These are phyloP conservation scores for Alouatta palliata DNA, from an alignment of 2,113 vertebrate genomes.

Conservation along the genomic window DNA sequence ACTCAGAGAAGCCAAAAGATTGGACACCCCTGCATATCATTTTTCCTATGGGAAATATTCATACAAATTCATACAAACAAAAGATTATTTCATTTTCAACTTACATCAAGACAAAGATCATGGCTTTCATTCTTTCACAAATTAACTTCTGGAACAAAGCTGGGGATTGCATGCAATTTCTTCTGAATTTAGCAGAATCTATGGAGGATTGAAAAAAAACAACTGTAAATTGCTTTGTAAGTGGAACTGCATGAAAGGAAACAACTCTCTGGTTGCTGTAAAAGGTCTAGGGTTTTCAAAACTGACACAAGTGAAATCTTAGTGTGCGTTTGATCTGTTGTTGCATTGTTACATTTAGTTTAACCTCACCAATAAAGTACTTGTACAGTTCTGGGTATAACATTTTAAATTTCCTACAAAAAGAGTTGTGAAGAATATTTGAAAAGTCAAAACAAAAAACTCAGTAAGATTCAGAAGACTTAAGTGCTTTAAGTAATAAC, in stretches of 20 bases:
- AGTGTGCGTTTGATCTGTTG: background rate
- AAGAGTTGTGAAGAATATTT: background rate
- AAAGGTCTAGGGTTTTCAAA: background rate
- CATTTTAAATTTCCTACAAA: background rate
- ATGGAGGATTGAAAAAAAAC: background rate
- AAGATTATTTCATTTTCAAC: background rate
- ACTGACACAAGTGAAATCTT: background rate
- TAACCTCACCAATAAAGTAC: background rate
- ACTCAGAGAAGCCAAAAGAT: too few species aligned
- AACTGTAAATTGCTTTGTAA: background rate
- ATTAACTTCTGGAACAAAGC: background rate
- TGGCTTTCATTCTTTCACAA: background rate
- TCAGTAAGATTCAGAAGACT: background rate
- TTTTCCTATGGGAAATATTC: background rate
- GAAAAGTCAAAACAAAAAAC: background rate
- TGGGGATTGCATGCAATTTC: background rate
- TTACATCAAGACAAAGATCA: background rate
- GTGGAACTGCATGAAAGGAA: background rate
- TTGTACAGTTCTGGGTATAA: background rate
- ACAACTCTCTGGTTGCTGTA: background rate
- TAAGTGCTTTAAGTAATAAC: conserved; percentile 29
- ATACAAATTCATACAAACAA: background rate
- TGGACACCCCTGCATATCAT: background rate
- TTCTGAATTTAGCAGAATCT: conserved; percentile 32
- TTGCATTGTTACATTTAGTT: background rate